A percentile compares a stretch with the other conserved stretches of the same genome.
Conservation (phyloP, 2,888 invertebrate species). For the Piscicola geometra region DNA sequence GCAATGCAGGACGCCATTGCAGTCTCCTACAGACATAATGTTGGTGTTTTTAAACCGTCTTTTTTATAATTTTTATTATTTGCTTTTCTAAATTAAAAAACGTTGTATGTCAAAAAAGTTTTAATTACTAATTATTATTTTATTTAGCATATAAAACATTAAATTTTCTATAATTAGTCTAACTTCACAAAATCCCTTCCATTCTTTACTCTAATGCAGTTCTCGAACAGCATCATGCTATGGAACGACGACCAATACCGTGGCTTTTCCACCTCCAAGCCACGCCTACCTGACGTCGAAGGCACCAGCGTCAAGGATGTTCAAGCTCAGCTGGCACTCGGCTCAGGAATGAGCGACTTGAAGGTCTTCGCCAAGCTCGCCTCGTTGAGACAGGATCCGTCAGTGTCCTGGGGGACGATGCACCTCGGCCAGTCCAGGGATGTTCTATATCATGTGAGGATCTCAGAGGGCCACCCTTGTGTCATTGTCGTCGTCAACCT, state of each 20-base stretch:
- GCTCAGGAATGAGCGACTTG: slow-evolving; percentile 43
- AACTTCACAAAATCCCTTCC: too few species aligned
- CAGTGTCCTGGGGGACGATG: slow-evolving; percentile 51
- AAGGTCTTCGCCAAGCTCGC: slow-evolving; percentile 46
- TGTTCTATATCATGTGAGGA: slow-evolving; percentile 49
- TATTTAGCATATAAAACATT: too few species aligned
- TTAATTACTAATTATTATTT: too few species aligned
- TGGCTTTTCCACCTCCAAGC: slow-evolving; percentile 49
- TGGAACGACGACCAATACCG: slow-evolving; percentile 50
- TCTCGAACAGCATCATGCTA: slow-evolving; percentile 54
- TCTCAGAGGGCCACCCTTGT: slow-evolving; percentile 51
- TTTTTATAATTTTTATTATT: too few species aligned
- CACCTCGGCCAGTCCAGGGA: slow-evolving; percentile 43
- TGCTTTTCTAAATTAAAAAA: too few species aligned
- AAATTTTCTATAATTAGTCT: too few species aligned
- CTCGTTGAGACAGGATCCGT: slow-evolving; percentile 47
- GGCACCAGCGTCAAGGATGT: slow-evolving; percentile 47
- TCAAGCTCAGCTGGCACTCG: slow-evolving; percentile 47
- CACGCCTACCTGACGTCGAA: slow-evolving; percentile 50
- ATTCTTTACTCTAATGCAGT: slow-evolving; percentile 46
- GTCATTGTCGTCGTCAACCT: slow-evolving; percentile 52
- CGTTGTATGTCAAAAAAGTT: too few species aligned
- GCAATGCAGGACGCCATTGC: slow-evolving; percentile 67
- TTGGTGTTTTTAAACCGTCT: too few species aligned
- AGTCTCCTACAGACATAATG: slow-evolving; percentile 22